Percentiles rank a stretch among this genome's conserved stretches.
phyloP scores from a whole-genome alignment of 2,797 vertebrate species.

The Dallia pectoralis region DNA sequence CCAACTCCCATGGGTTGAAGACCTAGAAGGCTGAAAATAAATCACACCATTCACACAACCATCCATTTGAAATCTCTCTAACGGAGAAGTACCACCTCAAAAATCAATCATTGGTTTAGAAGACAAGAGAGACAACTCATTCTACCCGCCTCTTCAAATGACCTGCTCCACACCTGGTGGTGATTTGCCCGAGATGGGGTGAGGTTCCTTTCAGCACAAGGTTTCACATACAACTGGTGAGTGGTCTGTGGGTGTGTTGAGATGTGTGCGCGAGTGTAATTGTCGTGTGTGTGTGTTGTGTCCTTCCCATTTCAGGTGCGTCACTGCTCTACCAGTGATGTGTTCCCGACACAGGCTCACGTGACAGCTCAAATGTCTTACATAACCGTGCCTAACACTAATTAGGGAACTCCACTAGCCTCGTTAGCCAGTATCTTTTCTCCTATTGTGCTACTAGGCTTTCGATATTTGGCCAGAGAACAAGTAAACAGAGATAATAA shows the following conservation, averaged over 20 bases:
- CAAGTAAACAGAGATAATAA: slow-evolving; percentile 22
- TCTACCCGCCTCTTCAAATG: no score
- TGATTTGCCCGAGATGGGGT: no score
- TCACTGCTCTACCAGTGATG: neutral
- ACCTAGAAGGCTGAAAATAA: neutral
- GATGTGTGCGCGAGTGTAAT: neutral
- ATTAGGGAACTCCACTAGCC: slow-evolving; percentile 11
- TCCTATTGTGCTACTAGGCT: slow-evolving; percentile 10
- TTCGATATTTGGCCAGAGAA: slow-evolving; percentile 7
- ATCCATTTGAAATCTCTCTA: no score
- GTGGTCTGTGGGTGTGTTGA: neutral
- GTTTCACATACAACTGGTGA: neutral
- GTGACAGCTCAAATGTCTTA: neutral
- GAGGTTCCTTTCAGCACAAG: no score
- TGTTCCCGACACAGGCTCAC: neutral
- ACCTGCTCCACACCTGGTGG: no score
- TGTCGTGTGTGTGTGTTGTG: neutral
- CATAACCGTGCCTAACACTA: slow-evolving; percentile 6
- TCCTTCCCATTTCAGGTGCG: neutral
- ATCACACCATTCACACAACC: no score
- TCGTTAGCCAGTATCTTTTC: slow-evolving; percentile 10
- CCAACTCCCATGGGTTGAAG: neutral
- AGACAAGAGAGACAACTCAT: no score
- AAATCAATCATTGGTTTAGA: no score
- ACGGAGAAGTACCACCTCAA: no score